phyloP scores from a whole-genome alignment of 2,888 invertebrate species.

The Ellobium chinense region DNA sequence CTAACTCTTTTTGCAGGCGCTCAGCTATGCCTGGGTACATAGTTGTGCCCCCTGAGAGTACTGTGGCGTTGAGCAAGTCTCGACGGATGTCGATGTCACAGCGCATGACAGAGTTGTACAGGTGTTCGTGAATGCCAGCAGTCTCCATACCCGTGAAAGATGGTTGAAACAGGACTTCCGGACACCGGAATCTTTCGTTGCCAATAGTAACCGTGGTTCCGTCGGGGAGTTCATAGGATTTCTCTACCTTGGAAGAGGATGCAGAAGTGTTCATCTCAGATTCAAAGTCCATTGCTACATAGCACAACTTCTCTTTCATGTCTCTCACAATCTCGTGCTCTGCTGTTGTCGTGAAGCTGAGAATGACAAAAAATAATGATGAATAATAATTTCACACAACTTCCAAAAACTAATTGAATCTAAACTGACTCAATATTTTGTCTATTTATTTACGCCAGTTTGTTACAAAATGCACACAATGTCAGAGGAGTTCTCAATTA shows the following conservation, averaged over 20 bases:
- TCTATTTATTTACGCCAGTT: too few species aligned
- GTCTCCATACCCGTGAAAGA: slow-evolving; percentile 77
- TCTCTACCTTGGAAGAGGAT: background rate
- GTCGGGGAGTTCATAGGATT: background rate
- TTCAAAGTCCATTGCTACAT: background rate
- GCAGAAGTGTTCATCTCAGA: background rate
- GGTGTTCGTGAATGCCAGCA: background rate
- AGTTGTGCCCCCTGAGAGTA: background rate
- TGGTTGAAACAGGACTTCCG: slow-evolving; percentile 73
- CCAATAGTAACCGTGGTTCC: background rate
- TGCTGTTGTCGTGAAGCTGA: background rate
- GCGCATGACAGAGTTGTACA: background rate
- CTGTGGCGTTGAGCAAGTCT: background rate
- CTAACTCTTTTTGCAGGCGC: background rate
- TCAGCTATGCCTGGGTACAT: background rate
- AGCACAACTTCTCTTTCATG: background rate
- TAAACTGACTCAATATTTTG: too few species aligned
- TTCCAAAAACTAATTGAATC: too few species aligned
- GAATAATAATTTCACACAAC: too few species aligned
- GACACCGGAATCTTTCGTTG: slow-evolving; percentile 64
- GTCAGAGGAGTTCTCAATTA: too few species aligned
- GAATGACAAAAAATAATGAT: too few species aligned
- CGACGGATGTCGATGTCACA: background rate
- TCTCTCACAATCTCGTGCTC: background rate
- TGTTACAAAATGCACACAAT: too few species aligned